Conservation (phyloP, 2,113 vertebrate genomes). For the Tachysurus vachellii region DNA sequence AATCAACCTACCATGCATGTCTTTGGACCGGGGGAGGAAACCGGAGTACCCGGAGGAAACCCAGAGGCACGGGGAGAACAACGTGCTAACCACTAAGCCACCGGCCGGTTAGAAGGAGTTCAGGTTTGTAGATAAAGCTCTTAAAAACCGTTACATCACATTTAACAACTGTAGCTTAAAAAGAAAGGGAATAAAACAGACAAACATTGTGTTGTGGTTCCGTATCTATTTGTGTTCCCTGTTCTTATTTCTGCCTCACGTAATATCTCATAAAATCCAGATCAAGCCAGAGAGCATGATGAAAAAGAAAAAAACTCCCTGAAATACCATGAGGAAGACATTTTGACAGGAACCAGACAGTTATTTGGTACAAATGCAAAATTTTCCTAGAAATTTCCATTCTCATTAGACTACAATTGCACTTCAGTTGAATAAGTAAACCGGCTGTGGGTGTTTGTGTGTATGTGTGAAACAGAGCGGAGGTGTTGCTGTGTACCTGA, state of each 20-base stretch:
- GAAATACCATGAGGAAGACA: no score
- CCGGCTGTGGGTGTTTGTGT: conserved; percentile 6
- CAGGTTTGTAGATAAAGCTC: not conserved
- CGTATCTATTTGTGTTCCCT: not conserved
- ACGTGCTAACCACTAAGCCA: no score
- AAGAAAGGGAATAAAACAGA: not conserved
- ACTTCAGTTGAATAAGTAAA: not conserved
- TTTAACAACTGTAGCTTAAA: not conserved
- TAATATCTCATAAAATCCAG: not conserved
- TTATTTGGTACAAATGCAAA: no score
- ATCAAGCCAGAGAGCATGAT: no score
- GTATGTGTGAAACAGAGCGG: not conserved
- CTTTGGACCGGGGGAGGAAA: no score
- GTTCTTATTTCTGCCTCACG: not conserved
- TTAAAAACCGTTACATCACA: not conserved
- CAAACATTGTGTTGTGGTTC: not conserved
- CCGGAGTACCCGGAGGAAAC: no score
- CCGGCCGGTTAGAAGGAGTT: no score
- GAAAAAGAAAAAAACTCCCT: no score
- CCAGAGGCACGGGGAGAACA: no score
- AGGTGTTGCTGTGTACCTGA: conserved; percentile 66
- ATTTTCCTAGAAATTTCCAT: not conserved
- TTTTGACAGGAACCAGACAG: no score
- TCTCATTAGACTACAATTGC: not conserved
- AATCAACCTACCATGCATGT: no score